Base-by-base conservation (phyloP, 2,888 invertebrate species). In the Hydroisotoma schaefferi region DNA sequence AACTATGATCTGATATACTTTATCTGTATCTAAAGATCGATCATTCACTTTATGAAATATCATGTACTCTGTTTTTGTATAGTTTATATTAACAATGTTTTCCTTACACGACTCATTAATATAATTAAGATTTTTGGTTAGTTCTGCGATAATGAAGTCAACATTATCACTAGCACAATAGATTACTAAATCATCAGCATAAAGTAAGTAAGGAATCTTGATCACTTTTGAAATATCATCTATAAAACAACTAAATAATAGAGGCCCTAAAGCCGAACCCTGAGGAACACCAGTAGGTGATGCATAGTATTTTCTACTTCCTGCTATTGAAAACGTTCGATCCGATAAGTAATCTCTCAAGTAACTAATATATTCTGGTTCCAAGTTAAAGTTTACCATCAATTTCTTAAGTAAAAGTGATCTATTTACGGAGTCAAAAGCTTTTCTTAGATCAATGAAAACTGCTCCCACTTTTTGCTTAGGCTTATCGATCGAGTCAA, bases 201-300 rank as follows among this genome's bases (percentile, higher is more conserved):
- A 57, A 1, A 57, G 22, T 12, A 33, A 4, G 28, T 37, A 57
- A 6, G 12, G 23, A 4, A 65, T 6, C 12, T 33, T 22, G 6
- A 62, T 22, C 2, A n/a, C 38, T 15, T 20, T n/a, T 40, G 47
- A 29, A 20, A 67, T 57, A n/a, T 61, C 59, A 55, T 67, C 55
- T n/a, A 62, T 62, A 53, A 46, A 65, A 0, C 57, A 2, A 1
- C 54, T 33, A 48, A 55, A 65, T 5, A 57, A 5, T 8, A 65
- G 29, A 1, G 59, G 57, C 2, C 61, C 65, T 18, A 65, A 15
- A 2, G 38, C 18, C 1, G 40, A 33, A 0, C 65, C 65, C 10
- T 55, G 47, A 2, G 56, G 48, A 3, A 53, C 48, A 2, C 57
- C 55, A 20, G 47, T 26, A 2, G 20, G 15, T 18, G 46, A 43